Evolutionary conservation across 2,888 invertebrate genomes (phyloP), one percentile per base, ranked within the genome.

Genomic region (Drosophila infuscata): DNA sequence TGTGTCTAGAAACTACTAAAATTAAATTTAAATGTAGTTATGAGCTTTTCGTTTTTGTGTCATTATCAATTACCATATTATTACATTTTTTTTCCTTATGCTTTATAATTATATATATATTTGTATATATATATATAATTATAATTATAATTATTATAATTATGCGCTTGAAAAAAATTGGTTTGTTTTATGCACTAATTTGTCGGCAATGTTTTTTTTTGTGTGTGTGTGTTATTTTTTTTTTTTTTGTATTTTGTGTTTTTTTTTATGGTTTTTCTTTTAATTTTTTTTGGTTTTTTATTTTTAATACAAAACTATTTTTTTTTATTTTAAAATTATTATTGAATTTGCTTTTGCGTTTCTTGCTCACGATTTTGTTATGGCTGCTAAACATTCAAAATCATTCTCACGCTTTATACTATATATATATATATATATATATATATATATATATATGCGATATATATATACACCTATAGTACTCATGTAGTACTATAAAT

Each of bases 1-100:
- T 84, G 88, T 85, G 83, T 88, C 86, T 87, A 87, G 79, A 83
- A 87, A 89, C 86, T 87, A 87, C 89, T 83, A 85, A 89, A 89
- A 89, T 89, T 88, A 87, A 88, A 89, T 87, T 83, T 88, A 87
- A 86, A 89, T 88, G 88, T 89, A 88, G 88, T 85, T 89, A 88
- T 89, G 85, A 82, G 81, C 64, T 80, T 71, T 36, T 49, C 29
- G 12, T 51, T 43, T 49, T 46, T 33, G 20, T 54, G 66, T 62
- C 63, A 51, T 74, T 69, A 60, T 57, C 57, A 57, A 41, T 61
- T 54, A 61, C 58, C 35, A 52, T 74, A 54, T 75, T 60, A 58
- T 77, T 68, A 71, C 64, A 65, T 60, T 67, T 64, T 17, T 17
- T 60, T 62, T 32, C 56, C 56, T 52, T 59, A 66, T 63, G 11